Base-by-base conservation (phyloP, 1,140 invertebrate species). In the Drosophila mayri region DNA sequence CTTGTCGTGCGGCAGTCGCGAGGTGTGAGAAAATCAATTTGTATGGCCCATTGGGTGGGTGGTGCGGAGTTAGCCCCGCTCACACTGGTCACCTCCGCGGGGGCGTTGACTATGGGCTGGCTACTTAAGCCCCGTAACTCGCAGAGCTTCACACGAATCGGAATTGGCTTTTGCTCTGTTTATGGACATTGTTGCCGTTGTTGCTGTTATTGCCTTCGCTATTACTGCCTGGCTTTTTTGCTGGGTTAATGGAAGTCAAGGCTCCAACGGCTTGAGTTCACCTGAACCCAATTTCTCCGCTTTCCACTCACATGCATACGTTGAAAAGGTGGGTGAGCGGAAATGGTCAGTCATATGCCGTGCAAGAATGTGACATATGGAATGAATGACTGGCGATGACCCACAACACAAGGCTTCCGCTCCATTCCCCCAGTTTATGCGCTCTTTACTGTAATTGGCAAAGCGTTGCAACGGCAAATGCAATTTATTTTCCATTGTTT, bases 11-110 rank as follows among this genome's bases (percentile, higher is more conserved):
- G 35, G 52, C 32, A n/a, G 38, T 25, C 11, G 11, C 12, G 40
- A 73, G 79, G 83, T 76, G 72, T 82, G 76, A 67, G 84, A 84
- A 87, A 87, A 88, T 80, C 84, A 88, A 87, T 87, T 86, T 86
- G 75, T 82, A 61, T 73, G 65, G 68, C 63, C 65, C 47, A 67
- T 43, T 18, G 40, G 22, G n/a, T 52, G 44, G 38, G 43, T 41
- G 72, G 50, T 18, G 9, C 47, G 41, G 58, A 77, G 73, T 76
- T 77, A 25, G 4, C 25, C 41, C 64, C 28, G 18, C 47, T 59
- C 44, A 47, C 52, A 35, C 25, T 72, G 68, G 68, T 72, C 68
- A 72, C 67, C 44, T 43, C 40, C 30, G 20, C n/a, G 30, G 65
- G 40, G 58, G 61, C 63, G 28, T 72, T 37, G 52, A 52, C 63